phyloP scores from a whole-genome alignment of 2,888 invertebrate species.

The Phaonia tiefii region DNA sequence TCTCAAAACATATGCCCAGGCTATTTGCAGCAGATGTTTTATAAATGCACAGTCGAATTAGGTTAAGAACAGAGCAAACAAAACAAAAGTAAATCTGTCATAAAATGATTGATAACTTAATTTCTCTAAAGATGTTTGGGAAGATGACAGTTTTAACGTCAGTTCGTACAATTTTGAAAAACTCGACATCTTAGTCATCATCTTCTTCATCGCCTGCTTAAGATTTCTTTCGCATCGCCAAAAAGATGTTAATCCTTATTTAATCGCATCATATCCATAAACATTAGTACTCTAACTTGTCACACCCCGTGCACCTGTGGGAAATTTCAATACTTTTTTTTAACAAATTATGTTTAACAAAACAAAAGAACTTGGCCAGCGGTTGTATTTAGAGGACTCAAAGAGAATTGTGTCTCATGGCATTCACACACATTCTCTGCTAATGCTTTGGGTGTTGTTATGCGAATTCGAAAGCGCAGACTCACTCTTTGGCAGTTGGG shows the following conservation, averaged over 20 bases:
- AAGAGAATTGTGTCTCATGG: background rate
- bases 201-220: background rate
- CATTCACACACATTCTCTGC: background rate
- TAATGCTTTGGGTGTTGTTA: constrained; percentile 64
- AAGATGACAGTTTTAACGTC: constrained; percentile 15
- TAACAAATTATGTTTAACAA: constrained; percentile 27
- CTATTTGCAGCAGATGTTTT: too few relatives aligned
- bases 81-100: constrained; percentile 14
- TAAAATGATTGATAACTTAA: constrained; percentile 36
- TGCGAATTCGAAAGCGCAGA: constrained; percentile 50
- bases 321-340: background rate
- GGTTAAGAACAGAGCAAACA: constrained; percentile 25
- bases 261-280: constrained; percentile 19
- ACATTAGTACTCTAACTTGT: background rate
- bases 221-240: background rate
- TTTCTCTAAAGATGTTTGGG: background rate
- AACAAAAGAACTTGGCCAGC: too few relatives aligned
- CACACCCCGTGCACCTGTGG: background rate
- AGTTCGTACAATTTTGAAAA: background rate
- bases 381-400: too few relatives aligned
- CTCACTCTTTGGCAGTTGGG: too few relatives aligned
- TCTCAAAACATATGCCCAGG: too few relatives aligned
- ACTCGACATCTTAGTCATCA: background rate
- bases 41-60: too few relatives aligned
- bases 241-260: constrained; percentile 6